phyloP scores from a whole-genome alignment of 92 coral and sea anemone species.

The Heteractis magnifica region DNA sequence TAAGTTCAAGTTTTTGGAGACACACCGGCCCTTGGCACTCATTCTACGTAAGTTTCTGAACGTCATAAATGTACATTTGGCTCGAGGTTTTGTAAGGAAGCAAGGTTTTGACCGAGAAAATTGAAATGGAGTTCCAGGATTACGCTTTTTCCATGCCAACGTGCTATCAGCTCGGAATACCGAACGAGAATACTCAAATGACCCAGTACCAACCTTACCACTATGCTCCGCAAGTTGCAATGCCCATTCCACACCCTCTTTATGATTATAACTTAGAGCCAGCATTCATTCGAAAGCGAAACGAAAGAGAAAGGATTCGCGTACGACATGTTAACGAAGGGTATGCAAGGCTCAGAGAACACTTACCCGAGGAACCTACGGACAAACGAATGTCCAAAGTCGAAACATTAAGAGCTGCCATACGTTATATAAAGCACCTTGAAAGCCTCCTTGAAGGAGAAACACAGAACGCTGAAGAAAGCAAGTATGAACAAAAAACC shows the following conservation, averaged over 20 bases:
- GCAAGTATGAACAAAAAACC: conserved; percentile 4
- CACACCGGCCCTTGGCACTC: not conserved
- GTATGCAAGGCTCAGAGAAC: conserved; percentile 94
- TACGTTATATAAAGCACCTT: conserved; percentile 87
- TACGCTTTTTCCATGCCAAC: conserved; percentile 99
- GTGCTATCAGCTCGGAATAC: conserved; percentile 97
- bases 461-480: conserved; percentile 8
- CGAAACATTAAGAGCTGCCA: conserved; percentile 95
- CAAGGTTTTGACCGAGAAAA: not conserved
- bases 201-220: conserved; percentile 66
- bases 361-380: conserved; percentile 95
- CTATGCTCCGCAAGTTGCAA: conserved; percentile 91
- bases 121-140: conserved; percentile 50
- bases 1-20: not conserved
- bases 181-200: conserved; percentile 81
- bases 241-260: conserved; percentile 98
- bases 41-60: not conserved
- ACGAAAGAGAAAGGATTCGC: conserved; percentile 92
- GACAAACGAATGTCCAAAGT: conserved; percentile 98
- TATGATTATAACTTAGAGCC: conserved; percentile 98
- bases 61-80: not conserved
- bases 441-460: conserved; percentile 75
- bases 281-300: conserved; percentile 92
- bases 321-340: conserved; percentile 99
- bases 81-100: conserved; percentile 12